These are phyloP conservation scores for Tineola bisselliella DNA, from an alignment of 2,888 invertebrate genomes.

Conservation along the genomic window DNA sequence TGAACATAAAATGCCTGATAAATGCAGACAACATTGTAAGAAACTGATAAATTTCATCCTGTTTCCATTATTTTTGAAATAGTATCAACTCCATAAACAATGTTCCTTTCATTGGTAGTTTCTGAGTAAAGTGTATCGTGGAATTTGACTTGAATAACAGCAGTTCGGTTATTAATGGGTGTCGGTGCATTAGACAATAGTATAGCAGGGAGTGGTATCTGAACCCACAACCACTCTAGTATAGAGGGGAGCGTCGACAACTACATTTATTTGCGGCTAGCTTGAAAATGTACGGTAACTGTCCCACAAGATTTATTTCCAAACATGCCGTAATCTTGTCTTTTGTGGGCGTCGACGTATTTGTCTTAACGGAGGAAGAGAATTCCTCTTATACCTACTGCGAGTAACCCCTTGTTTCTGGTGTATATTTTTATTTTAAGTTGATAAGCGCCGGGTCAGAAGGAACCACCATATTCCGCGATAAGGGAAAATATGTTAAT, in stretches of 20 bases:
- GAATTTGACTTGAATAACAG: constrained; percentile 10
- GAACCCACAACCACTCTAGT: background rate
- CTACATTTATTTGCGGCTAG: constrained; percentile 51
- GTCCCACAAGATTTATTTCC: constrained; percentile 58
- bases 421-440: constrained; percentile 47
- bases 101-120: background rate
- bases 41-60: background rate
- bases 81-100: background rate
- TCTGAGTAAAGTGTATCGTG: constrained; percentile 5
- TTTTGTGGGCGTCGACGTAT: constrained; percentile 56
- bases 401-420: constrained; percentile 17
- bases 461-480: constrained; percentile 48
- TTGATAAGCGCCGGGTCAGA: constrained; percentile 46
- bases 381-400: constrained; percentile 12
- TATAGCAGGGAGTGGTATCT: constrained; percentile 3
- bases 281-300: constrained; percentile 52
- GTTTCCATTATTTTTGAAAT: background rate
- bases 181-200: constrained; percentile 9
- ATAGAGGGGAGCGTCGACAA: constrained; percentile 31
- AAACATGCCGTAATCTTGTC: constrained; percentile 58
- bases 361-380: constrained; percentile 42
- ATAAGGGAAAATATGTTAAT: constrained; percentile 67
- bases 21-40: background rate
- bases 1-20: background rate
- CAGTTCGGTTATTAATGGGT: constrained; percentile 12